Evolutionary conservation across 2,888 invertebrate species (phyloP), one percentile per base, ranked within the genome.

Genomic region (Tortricodes alternella): DNA sequence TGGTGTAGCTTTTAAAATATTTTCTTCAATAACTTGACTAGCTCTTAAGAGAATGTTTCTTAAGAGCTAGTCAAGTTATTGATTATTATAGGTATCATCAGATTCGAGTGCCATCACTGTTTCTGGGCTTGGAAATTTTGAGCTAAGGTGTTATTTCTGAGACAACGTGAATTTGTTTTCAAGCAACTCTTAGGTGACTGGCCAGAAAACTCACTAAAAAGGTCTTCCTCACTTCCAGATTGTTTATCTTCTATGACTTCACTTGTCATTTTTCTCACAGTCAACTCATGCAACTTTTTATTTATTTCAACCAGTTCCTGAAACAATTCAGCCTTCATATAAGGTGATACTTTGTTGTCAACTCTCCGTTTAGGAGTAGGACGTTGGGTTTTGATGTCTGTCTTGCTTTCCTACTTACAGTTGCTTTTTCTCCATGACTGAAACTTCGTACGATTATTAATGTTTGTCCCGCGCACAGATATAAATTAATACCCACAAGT

Each of bases 61-160:
- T n/a, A n/a, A n/a, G n/a, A n/a, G n/a, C n/a, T n/a, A n/a, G n/a
- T n/a, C n/a, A n/a, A 91, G 72, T 65, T 82, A 89, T 65, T 91
- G 91, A 74, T 91, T 91, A 79, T 91, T 87, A n/a, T n/a, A n/a
- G 18, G 91, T 91, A 67, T 91, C 91, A 62, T 91, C 91, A 6
- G 89, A 91, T 68, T 91, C 91, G 41, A 90, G 65, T 6, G 83
- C 87, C 41, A 76, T 70, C 39, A 89, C 90, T 0, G 70, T 60
- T 21, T 90, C 90, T 3, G 80, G 71, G 64, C 84, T 85, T 4
- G 68, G 63, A 71, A 89, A 87, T 62, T 87, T 87, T 13, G 88
- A 87, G 67, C 88, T 89, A 15, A 89, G 65, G 1, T 89, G 78
- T 88, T 89, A 69, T 83, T 84, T 62, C 89, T 74, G 43, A 89